Base-by-base conservation (phyloP, 2,888 invertebrate genomes). In the Petrophora chlorosata region DNA sequence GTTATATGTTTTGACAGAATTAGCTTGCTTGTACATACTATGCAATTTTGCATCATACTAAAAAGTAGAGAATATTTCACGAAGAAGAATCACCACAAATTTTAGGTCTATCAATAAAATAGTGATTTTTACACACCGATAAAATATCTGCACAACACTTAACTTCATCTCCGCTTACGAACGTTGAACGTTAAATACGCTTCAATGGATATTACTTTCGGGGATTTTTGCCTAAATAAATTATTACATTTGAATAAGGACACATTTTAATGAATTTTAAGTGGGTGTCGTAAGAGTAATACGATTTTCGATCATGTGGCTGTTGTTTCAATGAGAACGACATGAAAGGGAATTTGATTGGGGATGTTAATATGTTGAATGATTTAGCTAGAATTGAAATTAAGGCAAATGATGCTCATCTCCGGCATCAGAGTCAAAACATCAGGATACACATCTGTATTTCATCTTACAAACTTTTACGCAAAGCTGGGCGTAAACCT, bases 211-310 rank as follows among this genome's bases (percentile, higher is more conserved):
- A 86, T 85, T 86, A 83, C 88, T 84, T 88, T 86, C 73, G 74
- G 75, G 83, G 83, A 85, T 87, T 88, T 89, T 86, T 87, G 75
- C 80, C 76, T 88, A 83, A 87, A 90, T 89, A 87, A 88, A 85
- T 88, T 81, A 90, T 89, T 75, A 80, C 78, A 74, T 87, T 85
- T 83, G 82, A 81, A 76, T 85, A 83, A 84, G 85, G 82, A 82
- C 76, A 79, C 69, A 78, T 79, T 85, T 83, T 85, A 89, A 89
- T 89, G 85, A 88, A 88, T 88, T 85, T 85, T 74, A 76, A 84
- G 79, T 69, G 73, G 65, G 63, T 54, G 56, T 56, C 53, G 66
- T 62, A 63, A 67, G 67, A 63, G 73, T 76, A 80, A 79, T 78
- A 79, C 71, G 67, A 76, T 82, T 82, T 82, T 67, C 71, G 63